Evolutionary conservation across 2,888 invertebrate genomes (phyloP), one percentile per base, ranked within the genome.

Genomic region (Lasioglossum lativentre): DNA sequence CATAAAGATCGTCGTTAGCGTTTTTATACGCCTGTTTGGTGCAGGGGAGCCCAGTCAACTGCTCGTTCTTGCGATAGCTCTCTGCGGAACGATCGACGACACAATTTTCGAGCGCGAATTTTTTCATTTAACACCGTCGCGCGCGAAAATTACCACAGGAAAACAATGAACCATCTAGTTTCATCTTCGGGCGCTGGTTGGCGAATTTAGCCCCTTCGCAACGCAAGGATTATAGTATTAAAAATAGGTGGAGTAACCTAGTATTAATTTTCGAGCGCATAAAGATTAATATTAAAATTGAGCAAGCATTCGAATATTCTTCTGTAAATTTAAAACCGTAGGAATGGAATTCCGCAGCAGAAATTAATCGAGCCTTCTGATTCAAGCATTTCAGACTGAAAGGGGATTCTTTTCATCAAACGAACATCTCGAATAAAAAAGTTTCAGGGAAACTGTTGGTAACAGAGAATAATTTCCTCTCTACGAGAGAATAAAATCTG

Each of bases 1-100:
- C 66, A 88, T 76, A 84, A 86, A 85, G 85, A 80, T 77, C 77
- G 40, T 77, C 71, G 85, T 84, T 84, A 72, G 84, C 63, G 70
- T 77, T 66, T 80, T 75, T 86, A 77, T 77, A 66, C 23, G 52
- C 77, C 23, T 56, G 77, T 74, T 68, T 79, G 83, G 73, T 68
- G 75, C 42, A 30, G 72, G 83, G 71, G 83, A 75, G 45, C 40
- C 34, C 23, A 23, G 72, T 23, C 27, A 76, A 73, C 34, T 27
- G 63, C 45, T 74, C 59, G 47, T 72, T 63, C 66, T 82, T 73
- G 45, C 75, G 72, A 70, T 6, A 40, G 42, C 52, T 38, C 66
- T n/a, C 63, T 27, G n/a, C 38, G 68, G 68, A 40, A 38, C n/a
- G 23, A 40, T 68, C 34, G 66, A 38, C 66, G 19, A 34, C 66